Percentiles rank a stretch among this genome's conserved stretches.
Evolutionary conservation across 2,113 vertebrate species (phyloP).

Genomic region (Corydoras sp.): DNA sequence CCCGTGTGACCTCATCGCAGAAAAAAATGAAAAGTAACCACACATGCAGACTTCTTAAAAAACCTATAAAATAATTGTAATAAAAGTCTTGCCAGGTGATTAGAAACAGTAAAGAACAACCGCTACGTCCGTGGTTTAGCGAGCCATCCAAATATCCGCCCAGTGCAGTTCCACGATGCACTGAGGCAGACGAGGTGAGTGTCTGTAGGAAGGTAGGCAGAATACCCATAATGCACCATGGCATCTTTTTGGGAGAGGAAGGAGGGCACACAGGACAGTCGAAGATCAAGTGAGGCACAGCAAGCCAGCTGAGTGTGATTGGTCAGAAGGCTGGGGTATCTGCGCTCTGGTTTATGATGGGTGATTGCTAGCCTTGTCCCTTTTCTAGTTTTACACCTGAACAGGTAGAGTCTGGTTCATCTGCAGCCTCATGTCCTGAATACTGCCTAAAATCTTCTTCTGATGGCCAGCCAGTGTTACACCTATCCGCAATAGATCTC

Average conservation of each 20-base stretch:
- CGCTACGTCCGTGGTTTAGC: not conserved
- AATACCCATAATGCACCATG: conserved; percentile 28
- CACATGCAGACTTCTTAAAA: conserved; percentile 59
- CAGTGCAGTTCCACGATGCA: conserved; percentile 7
- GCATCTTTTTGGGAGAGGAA: not conserved
- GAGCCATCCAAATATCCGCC: no score
- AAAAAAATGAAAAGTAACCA: conserved; percentile 46
- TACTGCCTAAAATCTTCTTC: conserved; percentile 98
- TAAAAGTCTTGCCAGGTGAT: conserved; percentile 35
- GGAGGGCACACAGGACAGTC: conserved; percentile 3
- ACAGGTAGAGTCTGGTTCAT: conserved; percentile 99
- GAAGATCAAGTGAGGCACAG: conserved; percentile 63
- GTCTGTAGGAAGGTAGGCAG: conserved; percentile 13
- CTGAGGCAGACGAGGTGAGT: not conserved
- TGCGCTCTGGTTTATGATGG: not conserved
- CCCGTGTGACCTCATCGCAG: conserved; percentile 46
- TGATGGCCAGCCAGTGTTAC: conserved; percentile 97
- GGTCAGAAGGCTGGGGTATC: conserved; percentile 65
- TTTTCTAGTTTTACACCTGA: conserved; percentile 83
- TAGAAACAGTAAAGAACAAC: conserved; percentile 44
- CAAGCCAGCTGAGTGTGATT: conserved; percentile 67
- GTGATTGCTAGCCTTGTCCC: conserved; percentile 51
- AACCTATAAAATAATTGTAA: conserved; percentile 56
- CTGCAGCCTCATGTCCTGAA: conserved; percentile 98
- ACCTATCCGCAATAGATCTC: conserved; percentile 95